Evolutionary conservation across 1,140 invertebrate genomes (phyloP), one percentile per base, ranked within the genome.

Genomic region (Drosophila cardini): DNA sequence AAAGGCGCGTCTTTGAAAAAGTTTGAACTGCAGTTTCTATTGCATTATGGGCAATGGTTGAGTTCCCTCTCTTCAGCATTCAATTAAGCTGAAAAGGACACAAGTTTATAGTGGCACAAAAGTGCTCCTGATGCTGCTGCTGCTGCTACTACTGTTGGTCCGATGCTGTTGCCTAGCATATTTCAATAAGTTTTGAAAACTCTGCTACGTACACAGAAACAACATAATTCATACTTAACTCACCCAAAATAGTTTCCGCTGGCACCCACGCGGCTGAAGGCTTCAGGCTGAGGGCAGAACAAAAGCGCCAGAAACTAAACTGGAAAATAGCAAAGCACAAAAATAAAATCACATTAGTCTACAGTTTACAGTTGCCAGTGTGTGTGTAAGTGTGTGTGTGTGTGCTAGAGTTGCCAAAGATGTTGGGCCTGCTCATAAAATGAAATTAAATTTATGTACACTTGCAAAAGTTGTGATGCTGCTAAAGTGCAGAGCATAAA

Each of bases 191-290:
- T 89, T 87, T 86, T 87, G 79, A 79, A 26, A 87, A 83, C 79
- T 83, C 79, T 76, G 63, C 46, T 63, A 57, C 64, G 43, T 30
- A 60, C 62, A 76, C 73, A 84, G 80, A 80, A 84, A 89, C 80
- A 89, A 84, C 84, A 89, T 89, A 89, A 89, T 89, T 89, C 84
- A 89, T 89, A 89, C 84, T 89, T 89, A 89, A 89, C 84, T 89
- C 74, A 89, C 84, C 84, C 60, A 87, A 89, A 26, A 89, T 79
- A 86, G 83, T 86, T 86, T 86, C 64, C 21, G 21, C 76, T 61
- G 43, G 60, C 72, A 71, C 38, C 58, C 70, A 53, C 53, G 61
- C 56, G 26, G 48, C 57, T 63, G 46, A 50, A 77, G 32, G 79
- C 70, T 26, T n/a, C n/a, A n/a, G 26, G 48, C 57, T 63, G 46